Evolutionary conservation across 2,888 invertebrate genomes (phyloP).

Genomic region (Apodemia zela): DNA sequence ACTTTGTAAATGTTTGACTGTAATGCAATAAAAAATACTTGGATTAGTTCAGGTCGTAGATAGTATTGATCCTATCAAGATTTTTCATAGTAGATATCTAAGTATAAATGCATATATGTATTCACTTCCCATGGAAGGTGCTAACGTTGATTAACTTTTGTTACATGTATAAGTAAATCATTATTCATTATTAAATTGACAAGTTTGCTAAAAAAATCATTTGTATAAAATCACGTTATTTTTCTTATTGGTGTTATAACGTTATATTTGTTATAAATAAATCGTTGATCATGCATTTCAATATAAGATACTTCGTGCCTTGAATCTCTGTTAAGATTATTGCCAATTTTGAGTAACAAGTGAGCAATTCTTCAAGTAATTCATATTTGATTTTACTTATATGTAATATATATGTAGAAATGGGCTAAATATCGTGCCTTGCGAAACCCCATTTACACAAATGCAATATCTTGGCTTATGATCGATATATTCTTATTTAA

Average conservation of each 20-base stretch:
- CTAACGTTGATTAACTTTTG: conserved; percentile 34
- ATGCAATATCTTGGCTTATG: conserved; percentile 17
- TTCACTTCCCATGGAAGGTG: conserved; percentile 58
- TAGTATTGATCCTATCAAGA: conserved; percentile 6
- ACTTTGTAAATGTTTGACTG: conserved; percentile 7
- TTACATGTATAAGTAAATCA: conserved; percentile 16
- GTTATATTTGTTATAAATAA: conserved; percentile 14
- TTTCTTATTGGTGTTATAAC: conserved; percentile 17
- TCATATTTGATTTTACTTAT: conserved; percentile 22
- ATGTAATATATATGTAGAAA: conserved; percentile 27
- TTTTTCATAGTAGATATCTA: conserved; percentile 11
- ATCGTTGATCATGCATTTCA: conserved; percentile 32
- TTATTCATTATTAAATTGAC: conserved; percentile 12
- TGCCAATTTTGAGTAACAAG: conserved; percentile 22
- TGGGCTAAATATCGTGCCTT: conserved; percentile 51
- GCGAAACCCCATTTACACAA: conserved; percentile 33
- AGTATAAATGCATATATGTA: conserved; percentile 24
- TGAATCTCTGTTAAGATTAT: conserved; percentile 35
- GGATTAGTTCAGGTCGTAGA: not conserved
- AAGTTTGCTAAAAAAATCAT: conserved; percentile 11
- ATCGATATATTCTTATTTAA: not conserved
- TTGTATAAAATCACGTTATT: conserved; percentile 14
- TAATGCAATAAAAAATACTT: conserved; percentile 6
- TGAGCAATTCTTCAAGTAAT: conserved; percentile 17
- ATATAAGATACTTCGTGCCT: conserved; percentile 35